Evolutionary conservation across 2,888 invertebrate species (phyloP).

Genomic region (Cosmia pyralina): DNA sequence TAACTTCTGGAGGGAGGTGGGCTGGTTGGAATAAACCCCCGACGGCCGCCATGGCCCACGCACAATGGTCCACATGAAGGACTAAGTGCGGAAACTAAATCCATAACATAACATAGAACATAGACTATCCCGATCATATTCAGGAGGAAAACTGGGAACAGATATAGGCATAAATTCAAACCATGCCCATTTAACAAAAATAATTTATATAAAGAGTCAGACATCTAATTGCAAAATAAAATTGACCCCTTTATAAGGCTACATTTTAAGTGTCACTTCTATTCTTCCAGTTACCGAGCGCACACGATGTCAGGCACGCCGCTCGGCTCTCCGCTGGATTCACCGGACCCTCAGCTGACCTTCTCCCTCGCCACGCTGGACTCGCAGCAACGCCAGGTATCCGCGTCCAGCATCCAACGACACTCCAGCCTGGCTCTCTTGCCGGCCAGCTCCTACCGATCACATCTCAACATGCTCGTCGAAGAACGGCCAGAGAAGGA

Average conservation of each 20-base stretch:
- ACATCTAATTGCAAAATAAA: background rate
- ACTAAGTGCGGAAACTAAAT: too few species aligned
- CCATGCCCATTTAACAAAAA: too few species aligned
- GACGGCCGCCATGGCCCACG: too few species aligned
- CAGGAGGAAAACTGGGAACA: too few species aligned
- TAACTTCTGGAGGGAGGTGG: too few species aligned
- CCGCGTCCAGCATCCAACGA: constrained; percentile 88
- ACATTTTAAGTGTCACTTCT: background rate
- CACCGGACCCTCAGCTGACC: constrained; percentile 93
- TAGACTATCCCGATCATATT: too few species aligned
- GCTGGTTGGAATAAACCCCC: too few species aligned
- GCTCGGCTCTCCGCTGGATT: constrained; percentile 95
- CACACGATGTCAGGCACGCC: constrained; percentile 95
- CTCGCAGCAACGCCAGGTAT: constrained; percentile 91
- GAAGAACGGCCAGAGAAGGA: constrained; percentile 87
- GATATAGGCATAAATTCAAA: too few species aligned
- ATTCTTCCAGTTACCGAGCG: constrained; percentile 93
- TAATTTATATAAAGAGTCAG: background rate
- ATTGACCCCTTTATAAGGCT: background rate
- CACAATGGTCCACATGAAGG: too few species aligned
- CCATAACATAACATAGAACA: too few species aligned
- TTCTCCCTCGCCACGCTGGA: constrained; percentile 91
- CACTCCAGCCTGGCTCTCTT: constrained; percentile 86
- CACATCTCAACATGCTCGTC: constrained; percentile 87
- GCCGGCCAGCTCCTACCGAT: constrained; percentile 88